Base-by-base conservation (phyloP, 2,797 vertebrate genomes). In the Lutjanus campechanus region DNA sequence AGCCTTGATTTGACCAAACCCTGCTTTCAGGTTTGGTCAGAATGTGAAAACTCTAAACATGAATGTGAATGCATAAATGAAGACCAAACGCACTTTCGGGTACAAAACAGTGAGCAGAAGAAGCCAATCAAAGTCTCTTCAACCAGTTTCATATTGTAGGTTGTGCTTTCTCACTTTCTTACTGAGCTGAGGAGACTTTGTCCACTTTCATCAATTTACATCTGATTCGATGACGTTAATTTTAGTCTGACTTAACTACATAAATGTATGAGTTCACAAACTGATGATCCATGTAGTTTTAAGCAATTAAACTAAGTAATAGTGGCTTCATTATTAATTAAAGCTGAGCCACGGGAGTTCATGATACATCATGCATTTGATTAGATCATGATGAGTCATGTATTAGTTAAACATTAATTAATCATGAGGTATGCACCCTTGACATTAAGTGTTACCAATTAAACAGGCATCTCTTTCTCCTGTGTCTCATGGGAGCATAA, bases 371-470 rank as follows among this genome's bases (percentile, higher is more conserved):
- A 73, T 70, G 77, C 71, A 79, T 77, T 77, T 55, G 65, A 73
- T 69, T 59, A 66, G 70, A 67, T 53, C 43, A 53, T 25, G 43
- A 76, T 76, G 78, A 80, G 65, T 83, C 50, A 67, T 79, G 50
- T 63, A 83, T 84, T 81, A 55, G 66, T 62, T 55, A 49, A 58
- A 62, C 29, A 75, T 84, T 59, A 68, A 86, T 89, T 62, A 82
- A 69, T 73, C 40, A 86, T 73, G 20, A 82, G 41, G 51, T 61
- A 54, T 43, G 20, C 13, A 59, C 67, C 73, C 61, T 59, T 76
- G 58, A 73, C 75, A 63, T 76, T 74, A 20, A 47, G 50, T 58
- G 59, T 68, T 61, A n/a, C 7, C 13, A 50, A 77, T 72, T 71
- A 63, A 44, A 62, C 9, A 8, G 43, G 17, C 46, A 49, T 63